phyloP scores from a whole-genome alignment of 1,140 invertebrate species.

The Tetraneura akinire region DNA sequence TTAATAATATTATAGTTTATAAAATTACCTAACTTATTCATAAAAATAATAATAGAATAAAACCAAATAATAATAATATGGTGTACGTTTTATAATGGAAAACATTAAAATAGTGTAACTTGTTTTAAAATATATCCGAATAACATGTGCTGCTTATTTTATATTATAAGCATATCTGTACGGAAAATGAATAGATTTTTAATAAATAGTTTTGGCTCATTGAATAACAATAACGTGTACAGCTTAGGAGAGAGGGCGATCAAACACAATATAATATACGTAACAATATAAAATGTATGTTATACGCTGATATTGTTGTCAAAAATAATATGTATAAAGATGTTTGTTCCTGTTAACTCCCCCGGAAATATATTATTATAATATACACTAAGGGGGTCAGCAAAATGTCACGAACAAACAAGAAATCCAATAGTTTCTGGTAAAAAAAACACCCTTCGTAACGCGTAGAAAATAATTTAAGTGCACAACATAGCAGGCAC shows the following conservation, averaged over 20 bases:
- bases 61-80: no score
- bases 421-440: background rate
- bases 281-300: background rate
- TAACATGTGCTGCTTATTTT: background rate
- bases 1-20: no score
- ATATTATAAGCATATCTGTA: background rate
- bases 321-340: background rate
- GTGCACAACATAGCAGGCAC: no score
- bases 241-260: background rate
- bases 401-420: background rate
- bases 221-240: background rate
- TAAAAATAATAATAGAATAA: no score
- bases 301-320: slow-evolving; percentile 14
- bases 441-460: background rate
- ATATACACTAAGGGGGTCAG: background rate
- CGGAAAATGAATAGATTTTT: background rate
- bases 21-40: no score
- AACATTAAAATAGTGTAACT: background rate
- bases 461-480: background rate
- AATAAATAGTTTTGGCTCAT: slow-evolving; percentile 13
- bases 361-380: background rate
- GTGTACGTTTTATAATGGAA: no score
- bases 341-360: slow-evolving; percentile 16
- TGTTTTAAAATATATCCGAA: background rate
- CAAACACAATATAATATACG: no score